These are phyloP conservation scores for Ibycter americanus DNA, from an alignment of 2,797 vertebrate genomes.

Conservation along the genomic window DNA sequence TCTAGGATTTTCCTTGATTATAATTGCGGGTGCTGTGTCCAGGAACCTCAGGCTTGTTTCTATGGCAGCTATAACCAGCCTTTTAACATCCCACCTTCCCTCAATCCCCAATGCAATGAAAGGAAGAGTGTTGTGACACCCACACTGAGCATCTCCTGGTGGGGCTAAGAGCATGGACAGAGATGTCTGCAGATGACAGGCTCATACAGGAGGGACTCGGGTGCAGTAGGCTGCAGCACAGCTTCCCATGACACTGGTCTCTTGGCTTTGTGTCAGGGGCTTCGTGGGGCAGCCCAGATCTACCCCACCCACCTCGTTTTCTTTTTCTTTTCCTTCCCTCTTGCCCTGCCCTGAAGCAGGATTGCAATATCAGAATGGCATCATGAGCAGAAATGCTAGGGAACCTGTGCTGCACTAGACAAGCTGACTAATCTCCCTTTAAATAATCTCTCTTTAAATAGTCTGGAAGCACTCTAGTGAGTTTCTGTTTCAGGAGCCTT, in stretches of 20 bases:
- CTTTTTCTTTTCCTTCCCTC: no score
- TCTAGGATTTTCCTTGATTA: background rate
- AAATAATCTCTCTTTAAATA: conserved; percentile 65
- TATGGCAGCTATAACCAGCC: conserved; percentile 8
- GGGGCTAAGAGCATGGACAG: background rate
- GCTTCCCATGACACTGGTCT: background rate
- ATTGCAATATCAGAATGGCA: background rate
- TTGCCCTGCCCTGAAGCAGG: background rate
- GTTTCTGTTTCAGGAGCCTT: conserved; percentile 36
- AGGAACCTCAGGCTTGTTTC: conserved; percentile 18
- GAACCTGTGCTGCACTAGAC: background rate
- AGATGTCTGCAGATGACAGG: background rate
- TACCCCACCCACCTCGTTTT: background rate
- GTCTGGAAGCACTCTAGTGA: conserved; percentile 1
- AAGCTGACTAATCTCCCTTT: conserved; percentile 56
- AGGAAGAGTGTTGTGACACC: background rate
- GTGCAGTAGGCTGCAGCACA: background rate
- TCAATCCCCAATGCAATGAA: background rate
- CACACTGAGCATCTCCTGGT: background rate
- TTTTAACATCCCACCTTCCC: background rate
- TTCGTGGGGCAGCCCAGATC: background rate
- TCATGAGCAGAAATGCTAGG: background rate
- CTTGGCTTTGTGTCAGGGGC: background rate
- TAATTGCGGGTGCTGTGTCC: background rate
- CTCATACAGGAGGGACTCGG: accelerated